Percentiles rank a stretch among this genome's conserved stretches.
Evolutionary conservation across 2,797 vertebrate species (phyloP).

Genomic region (Acomys russatus): DNA sequence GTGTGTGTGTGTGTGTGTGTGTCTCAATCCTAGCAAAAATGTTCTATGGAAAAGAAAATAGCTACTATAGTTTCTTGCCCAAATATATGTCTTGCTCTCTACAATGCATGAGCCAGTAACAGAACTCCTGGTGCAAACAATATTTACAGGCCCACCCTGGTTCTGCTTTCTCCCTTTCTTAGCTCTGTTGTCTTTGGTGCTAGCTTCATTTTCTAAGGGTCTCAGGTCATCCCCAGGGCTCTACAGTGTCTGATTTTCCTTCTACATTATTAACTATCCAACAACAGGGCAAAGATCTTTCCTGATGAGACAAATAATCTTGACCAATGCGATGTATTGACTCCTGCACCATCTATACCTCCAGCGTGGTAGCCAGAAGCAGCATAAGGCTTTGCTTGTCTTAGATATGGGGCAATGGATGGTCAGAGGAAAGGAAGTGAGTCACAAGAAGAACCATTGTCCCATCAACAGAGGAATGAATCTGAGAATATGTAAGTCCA

Average conservation of each 20-base stretch:
- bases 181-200: not conserved
- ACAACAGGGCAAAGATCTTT: not conserved
- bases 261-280: not conserved
- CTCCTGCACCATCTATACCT: too few relatives aligned
- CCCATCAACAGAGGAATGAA: not conserved
- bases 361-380: not conserved
- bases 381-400: not conserved
- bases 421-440: not conserved
- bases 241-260: not conserved
- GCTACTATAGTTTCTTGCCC: not conserved
- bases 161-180: not conserved
- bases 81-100: not conserved
- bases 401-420: not conserved
- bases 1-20: not conserved
- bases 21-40: not conserved
- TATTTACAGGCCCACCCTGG: rapidly evolving
- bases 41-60: not conserved
- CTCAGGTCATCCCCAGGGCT: not conserved
- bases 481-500: not conserved
- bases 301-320: not conserved
- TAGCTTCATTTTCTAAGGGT: not conserved
- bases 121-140: rapidly evolving
- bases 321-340: not conserved
- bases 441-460: not conserved
- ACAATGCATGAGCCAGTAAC: not conserved